Percentiles rank a stretch among this genome's conserved stretches.
Conservation (phyloP, 2,113 vertebrate species). For the Fulica atra region DNA sequence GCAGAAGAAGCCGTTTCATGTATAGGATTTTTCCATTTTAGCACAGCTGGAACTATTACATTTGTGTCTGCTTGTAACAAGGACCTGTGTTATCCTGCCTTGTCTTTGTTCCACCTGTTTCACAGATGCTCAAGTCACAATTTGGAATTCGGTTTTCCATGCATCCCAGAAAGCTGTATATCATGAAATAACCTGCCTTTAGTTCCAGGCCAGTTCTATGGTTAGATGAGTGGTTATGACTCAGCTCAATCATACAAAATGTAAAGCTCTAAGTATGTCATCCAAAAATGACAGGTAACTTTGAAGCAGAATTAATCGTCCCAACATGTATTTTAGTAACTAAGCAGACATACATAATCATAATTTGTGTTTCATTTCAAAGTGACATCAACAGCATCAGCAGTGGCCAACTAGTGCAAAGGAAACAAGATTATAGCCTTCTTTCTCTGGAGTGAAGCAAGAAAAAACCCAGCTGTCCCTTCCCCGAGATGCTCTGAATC, state of each 20-base stretch:
- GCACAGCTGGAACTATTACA: background rate
- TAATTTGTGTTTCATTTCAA: background rate
- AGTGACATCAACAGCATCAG: background rate
- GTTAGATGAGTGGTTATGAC: background rate
- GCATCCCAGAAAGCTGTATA: background rate
- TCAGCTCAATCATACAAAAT: background rate
- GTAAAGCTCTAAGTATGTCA: background rate
- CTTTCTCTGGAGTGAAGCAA: background rate
- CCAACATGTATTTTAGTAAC: background rate
- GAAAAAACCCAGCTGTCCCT: background rate
- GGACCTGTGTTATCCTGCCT: background rate
- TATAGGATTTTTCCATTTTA: background rate
- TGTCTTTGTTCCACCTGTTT: background rate
- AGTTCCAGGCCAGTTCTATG: background rate
- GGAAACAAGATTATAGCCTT: background rate
- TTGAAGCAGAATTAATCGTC: background rate
- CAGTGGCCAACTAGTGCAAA: background rate
- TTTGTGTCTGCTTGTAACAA: background rate
- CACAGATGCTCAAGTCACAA: background rate
- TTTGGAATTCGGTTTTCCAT: background rate
- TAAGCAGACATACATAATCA: background rate
- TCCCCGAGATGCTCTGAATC: background rate
- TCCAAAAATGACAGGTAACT: background rate
- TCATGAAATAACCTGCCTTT: background rate
- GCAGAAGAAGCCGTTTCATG: background rate